Evolutionary conservation across 2,113 vertebrate genomes (phyloP).

Genomic region (Prochilodus magdalenae): DNA sequence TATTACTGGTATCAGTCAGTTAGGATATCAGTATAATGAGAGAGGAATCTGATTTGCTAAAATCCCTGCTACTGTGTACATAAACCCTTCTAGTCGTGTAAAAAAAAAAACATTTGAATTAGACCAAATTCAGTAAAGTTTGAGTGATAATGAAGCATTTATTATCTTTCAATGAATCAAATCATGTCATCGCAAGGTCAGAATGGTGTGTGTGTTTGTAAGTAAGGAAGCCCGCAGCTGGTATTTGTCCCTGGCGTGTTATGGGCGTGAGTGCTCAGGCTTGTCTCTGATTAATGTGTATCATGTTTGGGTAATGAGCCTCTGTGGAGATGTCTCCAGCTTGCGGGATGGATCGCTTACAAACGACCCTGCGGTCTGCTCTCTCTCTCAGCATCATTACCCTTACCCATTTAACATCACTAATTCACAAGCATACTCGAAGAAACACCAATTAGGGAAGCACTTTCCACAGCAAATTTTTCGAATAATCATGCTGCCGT

Average conservation of each 20-base stretch:
- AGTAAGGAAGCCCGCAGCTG: conserved; percentile 14
- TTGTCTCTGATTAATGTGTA: conserved; percentile 51
- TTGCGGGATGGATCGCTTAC: conserved; percentile 62
- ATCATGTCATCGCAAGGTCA: no score
- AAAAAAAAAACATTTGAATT: no score
- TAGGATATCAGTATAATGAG: no score
- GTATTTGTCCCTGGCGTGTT: conserved; percentile 19
- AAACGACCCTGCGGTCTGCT: conserved; percentile 60
- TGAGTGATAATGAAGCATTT: no score
- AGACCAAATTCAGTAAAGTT: no score
- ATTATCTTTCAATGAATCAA: no score
- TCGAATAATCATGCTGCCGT: conserved; percentile 31
- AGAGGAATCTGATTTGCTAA: no score
- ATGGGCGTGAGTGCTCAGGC: background rate
- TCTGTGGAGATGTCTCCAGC: conserved; percentile 68
- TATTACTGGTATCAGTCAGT: no score
- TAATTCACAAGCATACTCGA: conserved; percentile 64
- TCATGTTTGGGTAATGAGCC: conserved; percentile 63
- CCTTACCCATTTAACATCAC: conserved; percentile 61
- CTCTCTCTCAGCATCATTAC: conserved; percentile 71
- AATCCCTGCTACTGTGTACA: no score
- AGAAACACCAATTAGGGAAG: conserved; percentile 63
- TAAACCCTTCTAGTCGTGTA: background rate
- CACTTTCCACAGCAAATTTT: conserved; percentile 55
- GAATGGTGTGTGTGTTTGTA: background rate